Percentiles rank a stretch among this genome's conserved stretches.
Conservation (phyloP, 2,113 vertebrate genomes). For the Nothoprocta pentlandii region DNA sequence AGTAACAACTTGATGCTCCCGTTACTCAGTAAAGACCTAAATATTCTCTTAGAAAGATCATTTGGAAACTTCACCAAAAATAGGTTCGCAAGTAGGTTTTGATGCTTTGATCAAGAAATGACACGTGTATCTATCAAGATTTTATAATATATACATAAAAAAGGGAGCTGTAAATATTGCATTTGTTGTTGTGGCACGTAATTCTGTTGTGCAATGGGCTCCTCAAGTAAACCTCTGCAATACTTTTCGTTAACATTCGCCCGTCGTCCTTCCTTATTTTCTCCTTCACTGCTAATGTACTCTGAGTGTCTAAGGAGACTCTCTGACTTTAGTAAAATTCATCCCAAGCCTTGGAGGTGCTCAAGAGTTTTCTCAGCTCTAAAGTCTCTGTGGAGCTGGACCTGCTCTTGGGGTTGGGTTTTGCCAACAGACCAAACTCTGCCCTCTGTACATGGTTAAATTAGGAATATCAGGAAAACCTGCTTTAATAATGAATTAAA, state of each 20-base stretch:
- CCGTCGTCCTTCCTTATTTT: neutral
- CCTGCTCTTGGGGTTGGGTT: accelerated
- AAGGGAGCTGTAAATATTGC: neutral
- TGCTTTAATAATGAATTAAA: neutral
- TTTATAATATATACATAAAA: too few relatives aligned
- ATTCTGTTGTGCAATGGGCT: neutral
- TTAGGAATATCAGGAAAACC: neutral
- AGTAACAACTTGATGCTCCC: neutral
- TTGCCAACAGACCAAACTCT: neutral
- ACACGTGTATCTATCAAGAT: neutral
- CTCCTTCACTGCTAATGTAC: neutral
- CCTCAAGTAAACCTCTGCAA: neutral
- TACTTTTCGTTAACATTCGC: neutral
- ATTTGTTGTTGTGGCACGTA: neutral
- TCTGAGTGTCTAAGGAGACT: neutral
- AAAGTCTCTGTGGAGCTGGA: neutral
- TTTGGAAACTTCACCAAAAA: neutral
- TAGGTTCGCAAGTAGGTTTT: neutral
- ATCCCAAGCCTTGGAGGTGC: neutral
- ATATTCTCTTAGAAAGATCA: neutral
- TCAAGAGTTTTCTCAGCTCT: neutral
- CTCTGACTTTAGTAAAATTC: conserved; percentile 1
- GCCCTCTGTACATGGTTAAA: too few relatives aligned
- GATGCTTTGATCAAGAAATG: neutral
- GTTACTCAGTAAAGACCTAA: neutral